Base-by-base conservation (phyloP, 2,797 vertebrate species). In the Enteromius anoplus region DNA sequence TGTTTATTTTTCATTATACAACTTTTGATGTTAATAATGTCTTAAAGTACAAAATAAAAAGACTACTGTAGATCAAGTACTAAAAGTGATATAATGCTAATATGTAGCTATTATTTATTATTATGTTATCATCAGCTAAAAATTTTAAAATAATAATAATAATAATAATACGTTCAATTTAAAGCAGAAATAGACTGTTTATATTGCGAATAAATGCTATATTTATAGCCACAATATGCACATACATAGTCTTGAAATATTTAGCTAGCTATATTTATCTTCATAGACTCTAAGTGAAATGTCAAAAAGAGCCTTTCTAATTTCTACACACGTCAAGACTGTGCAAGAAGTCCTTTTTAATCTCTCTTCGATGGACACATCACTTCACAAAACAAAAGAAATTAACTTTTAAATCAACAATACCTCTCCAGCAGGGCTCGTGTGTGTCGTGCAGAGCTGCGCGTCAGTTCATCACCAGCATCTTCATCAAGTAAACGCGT, bases 351-450 rank as follows among this genome's bases (percentile, higher is more conserved):
- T 23, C 0, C 0, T 65, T 65, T 29, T 49, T 2, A 65, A 21
- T n/a, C 3, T 0, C 12, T n/a, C 34, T 40, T 17, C 26, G 15
- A 26, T 53, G 11, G 11, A 14, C 37, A 51, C 45, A 53, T 7
- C 11, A 45, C 34, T 53, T 55, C 11, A 19, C 37, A 29, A 68
- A 79, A 26, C 3, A 7, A 26, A 26, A 8, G 14, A 45, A 60
- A 70, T 15, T 0, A 60, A 80, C 34, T 70, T 58, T 70, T 14
- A 58, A 14, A 32, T 23, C 15, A 29, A 45, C 49, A 29, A 11
- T 70, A 80, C 78, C 78, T 80, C 45, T 23, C 15, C 7, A 42
- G 34, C 23, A 29, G 78, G 34, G 23, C 29, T 78, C 76, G 2
- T 47, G 37, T 47, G 2, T 77, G 58, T 64, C 34, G 23, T 6